Conservation (phyloP, 2,113 vertebrate species). For the Myanophis thanlyinensis region DNA sequence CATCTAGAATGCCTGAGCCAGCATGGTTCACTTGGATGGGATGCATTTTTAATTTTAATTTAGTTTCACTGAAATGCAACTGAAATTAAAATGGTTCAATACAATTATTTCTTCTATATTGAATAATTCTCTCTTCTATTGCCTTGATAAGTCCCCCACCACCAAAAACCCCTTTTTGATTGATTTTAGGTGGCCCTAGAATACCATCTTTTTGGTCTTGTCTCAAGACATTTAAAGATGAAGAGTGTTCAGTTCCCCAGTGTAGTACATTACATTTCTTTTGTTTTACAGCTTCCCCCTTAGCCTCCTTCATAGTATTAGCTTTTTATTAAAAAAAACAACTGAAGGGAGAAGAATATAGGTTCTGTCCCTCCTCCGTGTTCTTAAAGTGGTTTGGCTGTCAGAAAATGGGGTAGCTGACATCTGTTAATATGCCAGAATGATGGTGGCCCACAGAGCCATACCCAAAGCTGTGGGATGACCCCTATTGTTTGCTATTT, state of each 20-base stretch:
- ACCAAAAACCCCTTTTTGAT: background rate
- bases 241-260: background rate
- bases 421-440: slow-evolving; percentile 5
- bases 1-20: background rate
- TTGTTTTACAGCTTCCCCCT: background rate
- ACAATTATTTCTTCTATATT: background rate
- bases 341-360: slow-evolving; percentile 5
- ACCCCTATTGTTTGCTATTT: slow-evolving; percentile 16
- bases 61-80: background rate
- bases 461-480: background rate
- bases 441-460: background rate
- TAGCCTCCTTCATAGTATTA: slow-evolving; percentile 6
- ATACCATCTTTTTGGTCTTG: background rate
- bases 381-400: background rate
- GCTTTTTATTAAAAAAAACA: slow-evolving; percentile 16
- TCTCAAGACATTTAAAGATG: background rate
- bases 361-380: background rate
- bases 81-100: background rate
- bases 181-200: background rate
- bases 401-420: background rate
- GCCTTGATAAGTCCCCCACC: background rate
- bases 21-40: background rate
- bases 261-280: background rate
- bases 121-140: background rate
- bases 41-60: background rate